Percentiles rank a stretch among this genome's conserved stretches.
These are phyloP conservation scores for Falco peregrinus DNA, from an alignment of 2,797 vertebrate genomes.

Conservation along the genomic window DNA sequence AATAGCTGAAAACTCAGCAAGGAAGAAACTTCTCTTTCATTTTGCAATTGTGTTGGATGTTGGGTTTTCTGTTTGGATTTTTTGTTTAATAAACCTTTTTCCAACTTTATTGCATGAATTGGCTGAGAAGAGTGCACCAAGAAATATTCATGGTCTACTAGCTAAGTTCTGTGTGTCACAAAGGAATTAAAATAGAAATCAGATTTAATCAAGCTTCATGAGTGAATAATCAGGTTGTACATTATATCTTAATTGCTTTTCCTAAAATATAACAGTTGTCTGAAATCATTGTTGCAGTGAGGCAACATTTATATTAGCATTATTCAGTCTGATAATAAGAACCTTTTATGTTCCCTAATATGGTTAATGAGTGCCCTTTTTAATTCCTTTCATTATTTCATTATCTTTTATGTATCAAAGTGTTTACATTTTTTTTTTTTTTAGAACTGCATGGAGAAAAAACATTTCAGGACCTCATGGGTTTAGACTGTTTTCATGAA, in stretches of 20 bases:
- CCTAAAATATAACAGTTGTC: conserved; percentile 35
- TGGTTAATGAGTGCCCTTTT: background rate
- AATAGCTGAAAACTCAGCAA: background rate
- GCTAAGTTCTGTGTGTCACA: background rate
- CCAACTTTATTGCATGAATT: background rate
- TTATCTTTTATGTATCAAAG: background rate
- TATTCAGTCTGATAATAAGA: background rate
- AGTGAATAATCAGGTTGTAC: conserved; percentile 37
- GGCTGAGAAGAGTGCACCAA: background rate
- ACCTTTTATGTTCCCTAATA: background rate
- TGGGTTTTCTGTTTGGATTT: background rate
- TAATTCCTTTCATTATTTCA: background rate
- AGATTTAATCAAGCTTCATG: conserved; percentile 37
- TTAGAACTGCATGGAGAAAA: background rate
- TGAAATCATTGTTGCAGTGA: background rate
- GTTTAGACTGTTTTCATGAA: background rate
- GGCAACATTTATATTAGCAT: background rate
- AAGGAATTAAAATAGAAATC: conserved; percentile 48
- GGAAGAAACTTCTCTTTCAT: background rate
- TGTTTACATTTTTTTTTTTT: background rate
- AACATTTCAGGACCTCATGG: background rate
- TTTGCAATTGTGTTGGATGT: background rate
- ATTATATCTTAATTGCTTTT: conserved; percentile 56
- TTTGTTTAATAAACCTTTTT: background rate
- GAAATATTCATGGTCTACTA: background rate